Conservation (phyloP, 2,888 invertebrate species). For the Rhopalosiphum nymphaeae region DNA sequence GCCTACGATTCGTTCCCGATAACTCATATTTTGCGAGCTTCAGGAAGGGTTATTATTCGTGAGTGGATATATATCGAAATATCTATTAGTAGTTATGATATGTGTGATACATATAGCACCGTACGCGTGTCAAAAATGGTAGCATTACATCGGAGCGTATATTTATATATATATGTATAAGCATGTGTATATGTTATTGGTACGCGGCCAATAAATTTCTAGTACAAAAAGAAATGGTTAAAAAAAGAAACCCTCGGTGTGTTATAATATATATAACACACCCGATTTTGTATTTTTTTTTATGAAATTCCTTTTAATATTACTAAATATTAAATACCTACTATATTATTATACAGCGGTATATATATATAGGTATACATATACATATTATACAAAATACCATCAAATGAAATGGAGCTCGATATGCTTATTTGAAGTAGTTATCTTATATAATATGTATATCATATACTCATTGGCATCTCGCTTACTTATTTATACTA, state of each 20-base stretch:
- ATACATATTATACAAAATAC: neutral
- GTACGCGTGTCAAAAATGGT: neutral
- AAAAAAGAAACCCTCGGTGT: neutral
- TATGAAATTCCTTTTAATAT: neutral
- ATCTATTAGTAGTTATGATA: neutral
- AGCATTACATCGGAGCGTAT: neutral
- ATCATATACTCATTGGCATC: too few species aligned
- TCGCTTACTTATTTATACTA: too few species aligned
- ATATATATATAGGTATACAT: too few species aligned
- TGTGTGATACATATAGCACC: neutral
- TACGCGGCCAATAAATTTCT: constrained; percentile 5
- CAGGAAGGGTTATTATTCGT: neutral
- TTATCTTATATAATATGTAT: too few species aligned
- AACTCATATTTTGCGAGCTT: neutral
- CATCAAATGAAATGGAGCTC: neutral
- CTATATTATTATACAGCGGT: too few species aligned
- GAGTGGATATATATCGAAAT: neutral
- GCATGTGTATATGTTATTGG: constrained; percentile 21
- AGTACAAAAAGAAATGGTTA: neutral
- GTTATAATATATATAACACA: neutral
- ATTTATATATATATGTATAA: neutral
- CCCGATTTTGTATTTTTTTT: neutral
- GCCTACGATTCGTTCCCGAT: neutral
- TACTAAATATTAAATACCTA: neutral
- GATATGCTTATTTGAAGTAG: neutral